A percentile compares a stretch with the other conserved stretches of the same genome.
These are phyloP conservation scores for Pocillopora verrucosa DNA, from an alignment of 64 coral and sea anemone species.

Conservation along the genomic window DNA sequence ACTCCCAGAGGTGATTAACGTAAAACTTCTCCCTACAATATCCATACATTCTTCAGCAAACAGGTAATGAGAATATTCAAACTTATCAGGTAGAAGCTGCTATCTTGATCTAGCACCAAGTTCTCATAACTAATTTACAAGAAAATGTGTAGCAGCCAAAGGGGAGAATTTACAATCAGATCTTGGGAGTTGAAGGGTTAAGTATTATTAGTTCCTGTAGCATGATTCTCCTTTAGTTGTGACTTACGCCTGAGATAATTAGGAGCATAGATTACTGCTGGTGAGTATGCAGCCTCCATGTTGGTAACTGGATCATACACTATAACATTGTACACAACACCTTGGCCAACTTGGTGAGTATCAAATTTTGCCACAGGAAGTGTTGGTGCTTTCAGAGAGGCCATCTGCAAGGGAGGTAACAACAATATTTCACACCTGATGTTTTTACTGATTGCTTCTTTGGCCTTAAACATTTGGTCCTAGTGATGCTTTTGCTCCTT, in stretches of 20 bases:
- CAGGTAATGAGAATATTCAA: too few relatives aligned
- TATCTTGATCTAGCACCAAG: too few relatives aligned
- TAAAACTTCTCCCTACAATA: too few relatives aligned
- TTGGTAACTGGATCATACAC: conserved; percentile 72
- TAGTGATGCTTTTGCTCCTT: too few relatives aligned
- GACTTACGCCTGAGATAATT: background rate
- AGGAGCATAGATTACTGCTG: conserved; percentile 70
- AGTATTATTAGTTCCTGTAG: background rate
- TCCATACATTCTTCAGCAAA: too few relatives aligned
- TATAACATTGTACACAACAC: conserved; percentile 86
- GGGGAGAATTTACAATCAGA: too few relatives aligned
- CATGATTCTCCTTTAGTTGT: background rate
- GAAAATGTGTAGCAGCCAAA: too few relatives aligned
- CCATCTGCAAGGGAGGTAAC: conserved; percentile 19
- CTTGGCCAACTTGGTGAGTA: conserved; percentile 69
- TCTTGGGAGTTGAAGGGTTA: too few relatives aligned
- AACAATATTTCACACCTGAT: background rate
- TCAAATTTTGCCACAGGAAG: conserved; percentile 65
- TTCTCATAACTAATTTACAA: too few relatives aligned
- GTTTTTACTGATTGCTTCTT: background rate
- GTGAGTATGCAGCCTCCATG: conserved; percentile 87
- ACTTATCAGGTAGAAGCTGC: too few relatives aligned
- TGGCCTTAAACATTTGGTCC: too few relatives aligned
- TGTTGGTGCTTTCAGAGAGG: conserved; percentile 47
- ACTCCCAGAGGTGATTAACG: too few relatives aligned